Percentiles rank a stretch among this genome's conserved stretches.
Conservation (phyloP, 2,888 invertebrate genomes). For the Ochlodes sylvanus region DNA sequence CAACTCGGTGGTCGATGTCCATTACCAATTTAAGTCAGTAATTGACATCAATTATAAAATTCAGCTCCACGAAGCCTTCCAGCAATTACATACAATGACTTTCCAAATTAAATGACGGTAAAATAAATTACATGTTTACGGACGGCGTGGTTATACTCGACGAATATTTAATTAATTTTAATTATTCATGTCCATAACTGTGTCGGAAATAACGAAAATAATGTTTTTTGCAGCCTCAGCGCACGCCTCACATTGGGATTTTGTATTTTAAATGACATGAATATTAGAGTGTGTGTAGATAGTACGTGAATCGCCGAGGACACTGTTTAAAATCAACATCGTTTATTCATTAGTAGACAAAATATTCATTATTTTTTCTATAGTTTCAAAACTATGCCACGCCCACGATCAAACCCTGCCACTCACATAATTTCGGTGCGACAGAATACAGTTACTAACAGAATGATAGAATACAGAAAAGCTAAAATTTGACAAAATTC, state of each 20-base stretch:
- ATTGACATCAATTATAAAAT: conserved; percentile 15
- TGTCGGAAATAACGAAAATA: conserved; percentile 1
- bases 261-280: not conserved
- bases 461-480: too few species aligned
- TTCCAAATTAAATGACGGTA: conserved; percentile 13
- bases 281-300: not conserved
- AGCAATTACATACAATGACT: conserved; percentile 5
- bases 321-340: too few species aligned
- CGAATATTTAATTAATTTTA: conserved; percentile 8
- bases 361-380: too few species aligned
- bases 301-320: too few species aligned
- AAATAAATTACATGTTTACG: conserved; percentile 13
- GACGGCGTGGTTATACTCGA: conserved; percentile 5
- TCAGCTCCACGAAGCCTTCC: not conserved
- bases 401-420: too few species aligned
- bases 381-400: too few species aligned
- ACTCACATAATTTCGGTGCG: too few species aligned
- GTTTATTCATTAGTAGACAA: too few species aligned
- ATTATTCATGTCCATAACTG: conserved; percentile 3
- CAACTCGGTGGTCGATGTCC: too few species aligned
- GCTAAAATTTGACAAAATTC: too few species aligned
- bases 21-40: not conserved
- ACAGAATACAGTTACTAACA: too few species aligned
- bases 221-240: not conserved
- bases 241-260: not conserved